phyloP scores from a whole-genome alignment of 2,888 invertebrate genomes.

The Smittia aterrima region DNA sequence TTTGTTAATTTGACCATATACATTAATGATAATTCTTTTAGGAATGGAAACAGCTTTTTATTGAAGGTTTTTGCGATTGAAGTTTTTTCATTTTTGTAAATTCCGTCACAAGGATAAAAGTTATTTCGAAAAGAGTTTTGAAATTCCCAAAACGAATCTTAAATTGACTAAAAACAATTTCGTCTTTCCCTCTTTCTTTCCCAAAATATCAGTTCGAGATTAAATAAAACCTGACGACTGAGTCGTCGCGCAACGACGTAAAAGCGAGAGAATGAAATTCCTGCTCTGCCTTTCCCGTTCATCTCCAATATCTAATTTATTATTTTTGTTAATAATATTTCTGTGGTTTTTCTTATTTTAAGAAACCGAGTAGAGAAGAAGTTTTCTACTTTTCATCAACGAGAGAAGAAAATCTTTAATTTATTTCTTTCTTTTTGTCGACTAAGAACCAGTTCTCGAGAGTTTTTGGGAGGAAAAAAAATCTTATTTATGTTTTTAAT shows the following conservation, averaged over 20 bases:
- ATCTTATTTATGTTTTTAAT: constrained; percentile 16
- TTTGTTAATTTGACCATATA: constrained; percentile 27
- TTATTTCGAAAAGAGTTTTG: no score
- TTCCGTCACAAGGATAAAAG: no score
- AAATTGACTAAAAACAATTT: neutral
- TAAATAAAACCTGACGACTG: no score
- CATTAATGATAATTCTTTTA: constrained; percentile 16
- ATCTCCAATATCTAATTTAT: constrained; percentile 25
- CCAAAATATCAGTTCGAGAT: neutral
- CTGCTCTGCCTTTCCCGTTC: neutral
- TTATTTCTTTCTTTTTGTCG: neutral
- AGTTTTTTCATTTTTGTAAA: no score
- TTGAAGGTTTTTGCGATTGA: neutral
- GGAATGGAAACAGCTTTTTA: neutral
- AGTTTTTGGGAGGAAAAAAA: neutral
- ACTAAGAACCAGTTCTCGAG: constrained; percentile 1
- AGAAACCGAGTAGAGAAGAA: no score
- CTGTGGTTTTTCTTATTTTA: constrained; percentile 4
- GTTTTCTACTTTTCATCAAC: neutral
- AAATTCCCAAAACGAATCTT: neutral
- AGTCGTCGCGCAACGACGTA: neutral
- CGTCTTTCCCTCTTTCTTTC: neutral
- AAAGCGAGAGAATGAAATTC: neutral
- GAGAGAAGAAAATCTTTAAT: constrained; percentile 16
- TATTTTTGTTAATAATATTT: constrained; percentile 21